These are phyloP conservation scores for Alcedo quadribrachys DNA, from an alignment of 2,797 vertebrate species.

Conservation along the genomic window DNA sequence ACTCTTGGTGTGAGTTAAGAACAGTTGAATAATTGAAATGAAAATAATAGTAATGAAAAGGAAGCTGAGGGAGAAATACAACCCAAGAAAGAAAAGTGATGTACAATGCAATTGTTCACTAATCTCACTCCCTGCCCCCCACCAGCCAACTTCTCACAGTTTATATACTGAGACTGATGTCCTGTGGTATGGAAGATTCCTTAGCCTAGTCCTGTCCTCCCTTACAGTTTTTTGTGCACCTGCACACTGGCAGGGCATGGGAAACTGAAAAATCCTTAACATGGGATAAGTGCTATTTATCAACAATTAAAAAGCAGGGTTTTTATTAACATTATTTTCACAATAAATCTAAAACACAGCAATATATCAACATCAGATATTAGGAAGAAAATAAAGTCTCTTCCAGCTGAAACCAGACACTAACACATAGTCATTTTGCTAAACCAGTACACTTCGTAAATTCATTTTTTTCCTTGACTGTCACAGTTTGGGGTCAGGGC, in stretches of 20 bases:
- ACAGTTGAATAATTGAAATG: not conserved
- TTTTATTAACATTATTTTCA: not conserved
- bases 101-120: not conserved
- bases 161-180: not conserved
- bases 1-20: not conserved
- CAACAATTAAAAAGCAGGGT: not conserved
- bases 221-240: not conserved
- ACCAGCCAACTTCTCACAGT: not conserved
- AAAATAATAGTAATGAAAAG: not conserved
- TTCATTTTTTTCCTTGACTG: not conserved
- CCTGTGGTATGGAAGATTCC: not conserved
- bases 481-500: no score
- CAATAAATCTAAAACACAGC: not conserved
- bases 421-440: not conserved
- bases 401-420: not conserved
- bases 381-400: not conserved
- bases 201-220: not conserved
- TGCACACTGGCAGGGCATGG: not conserved
- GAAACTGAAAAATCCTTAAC: not conserved
- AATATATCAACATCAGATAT: not conserved
- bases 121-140: no score
- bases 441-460: not conserved
- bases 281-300: not conserved
- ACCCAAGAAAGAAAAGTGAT: not conserved
- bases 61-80: not conserved